phyloP scores from a whole-genome alignment of 2,888 invertebrate genomes.

The Sympetrum striolatum region DNA sequence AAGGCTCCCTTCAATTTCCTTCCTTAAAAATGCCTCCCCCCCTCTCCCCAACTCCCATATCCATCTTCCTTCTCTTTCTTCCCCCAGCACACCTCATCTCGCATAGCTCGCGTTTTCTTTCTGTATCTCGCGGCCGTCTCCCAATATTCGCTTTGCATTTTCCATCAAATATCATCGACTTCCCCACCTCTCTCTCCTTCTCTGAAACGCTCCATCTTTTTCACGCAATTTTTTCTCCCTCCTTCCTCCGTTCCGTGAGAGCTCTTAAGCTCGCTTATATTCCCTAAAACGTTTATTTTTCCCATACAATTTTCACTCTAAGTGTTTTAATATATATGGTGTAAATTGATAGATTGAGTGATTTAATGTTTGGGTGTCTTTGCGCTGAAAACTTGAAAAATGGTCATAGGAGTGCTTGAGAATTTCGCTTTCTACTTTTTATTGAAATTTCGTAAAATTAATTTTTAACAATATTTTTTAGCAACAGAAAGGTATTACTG shows the following conservation, averaged over 20 bases:
- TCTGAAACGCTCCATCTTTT: background rate
- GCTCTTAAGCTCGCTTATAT: background rate
- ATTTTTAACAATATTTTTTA: too few relatives aligned
- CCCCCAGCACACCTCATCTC: background rate
- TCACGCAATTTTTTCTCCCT: background rate
- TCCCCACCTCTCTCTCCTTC: too few relatives aligned
- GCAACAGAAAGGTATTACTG: too few relatives aligned
- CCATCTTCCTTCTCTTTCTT: background rate
- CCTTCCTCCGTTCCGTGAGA: background rate
- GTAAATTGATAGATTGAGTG: too few relatives aligned
- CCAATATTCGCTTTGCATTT: background rate
- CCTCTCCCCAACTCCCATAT: background rate
- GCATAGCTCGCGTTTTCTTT: background rate
- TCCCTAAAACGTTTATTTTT: too few relatives aligned
- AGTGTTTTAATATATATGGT: too few relatives aligned
- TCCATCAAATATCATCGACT: background rate
- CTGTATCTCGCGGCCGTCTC: background rate
- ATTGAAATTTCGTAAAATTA: too few relatives aligned
- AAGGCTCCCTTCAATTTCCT: background rate
- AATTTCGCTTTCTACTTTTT: too few relatives aligned
- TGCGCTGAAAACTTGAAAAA: too few relatives aligned
- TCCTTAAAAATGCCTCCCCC: background rate
- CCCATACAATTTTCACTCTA: too few relatives aligned
- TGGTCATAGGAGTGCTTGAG: too few relatives aligned
- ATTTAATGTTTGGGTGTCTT: too few relatives aligned